Evolutionary conservation across 2,113 vertebrate genomes (phyloP), one percentile per base, ranked within the genome.

Genomic region (Craseonycteris thonglongyai): DNA sequence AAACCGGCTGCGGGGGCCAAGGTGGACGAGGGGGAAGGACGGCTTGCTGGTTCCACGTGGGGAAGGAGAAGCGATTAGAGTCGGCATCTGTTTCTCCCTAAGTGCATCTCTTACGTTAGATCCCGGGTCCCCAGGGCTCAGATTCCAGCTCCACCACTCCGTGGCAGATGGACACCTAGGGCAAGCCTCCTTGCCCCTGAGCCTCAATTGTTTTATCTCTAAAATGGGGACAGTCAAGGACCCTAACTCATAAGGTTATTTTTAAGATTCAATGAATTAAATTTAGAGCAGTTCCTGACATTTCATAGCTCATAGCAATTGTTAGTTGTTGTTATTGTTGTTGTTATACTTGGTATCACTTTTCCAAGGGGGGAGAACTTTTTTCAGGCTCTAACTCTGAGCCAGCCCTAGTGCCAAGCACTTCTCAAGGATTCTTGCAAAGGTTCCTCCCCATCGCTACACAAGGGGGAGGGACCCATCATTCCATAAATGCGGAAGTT

Each of bases 41-140:
- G 85, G 88, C 92, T 97, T 96, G 97, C 96, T 97, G 97, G 97
- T 92, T 97, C 97, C 97, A 96, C 85, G 6, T 10, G 74, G 95
- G 92, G 90, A 90, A 83, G 95, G 91, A 24, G 81, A 78, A 83
- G 63, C 7, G 6, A 74, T 71, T 38, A 7, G 10, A 90, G 66
- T 51, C 22, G 2, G 33, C 56, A 83, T 26, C 40, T 15, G 8
- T 74, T 69, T 78, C 80, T 66, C 56, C 84, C 15, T 11, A 38
- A 69, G 59, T 3, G 22, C 63, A 49, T 21, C 69, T 83, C 45
- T 58, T 49, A 71, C 76, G 26, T 47, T 69, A n/a, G 28, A 26
- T 75, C 87, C 79, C 14, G 22, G 51, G 78, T 42, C 11, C 24
- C 89, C 24, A 3, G n/a, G 66, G 42, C 66, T 85, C 14, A 35